phyloP scores from a whole-genome alignment of 2,113 vertebrate species.

The Dipodomys stephensi region DNA sequence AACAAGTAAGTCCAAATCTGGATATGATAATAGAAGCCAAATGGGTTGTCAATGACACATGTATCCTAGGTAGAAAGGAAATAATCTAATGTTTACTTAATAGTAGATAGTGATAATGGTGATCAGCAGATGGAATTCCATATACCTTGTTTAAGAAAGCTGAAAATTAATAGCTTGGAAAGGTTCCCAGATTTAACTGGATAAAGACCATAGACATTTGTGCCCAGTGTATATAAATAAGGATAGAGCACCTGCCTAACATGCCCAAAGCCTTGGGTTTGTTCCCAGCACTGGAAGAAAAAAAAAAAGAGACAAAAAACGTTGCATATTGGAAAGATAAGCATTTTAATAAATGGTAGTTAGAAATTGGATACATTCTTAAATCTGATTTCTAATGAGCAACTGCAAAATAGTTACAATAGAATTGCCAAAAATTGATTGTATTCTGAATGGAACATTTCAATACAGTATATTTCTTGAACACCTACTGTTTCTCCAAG shows the following conservation, averaged over 20 bases:
- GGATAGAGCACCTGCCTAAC: neutral
- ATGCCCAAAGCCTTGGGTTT: neutral
- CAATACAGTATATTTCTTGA: constrained; percentile 50
- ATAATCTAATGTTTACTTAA: neutral
- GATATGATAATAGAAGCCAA: neutral
- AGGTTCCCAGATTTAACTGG: constrained; percentile 18
- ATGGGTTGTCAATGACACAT: neutral
- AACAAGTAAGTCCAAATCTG: neutral
- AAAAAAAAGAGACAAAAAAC: neutral
- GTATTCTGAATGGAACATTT: neutral
- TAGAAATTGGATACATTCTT: constrained; percentile 15
- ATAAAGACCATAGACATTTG: constrained; percentile 14
- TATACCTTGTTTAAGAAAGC: constrained; percentile 8
- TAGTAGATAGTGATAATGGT: constrained; percentile 11
- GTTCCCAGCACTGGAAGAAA: neutral
- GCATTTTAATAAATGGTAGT: constrained; percentile 33
- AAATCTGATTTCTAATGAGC: constrained; percentile 22
- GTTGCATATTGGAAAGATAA: constrained; percentile 34
- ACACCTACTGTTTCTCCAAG: neutral
- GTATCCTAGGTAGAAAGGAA: neutral
- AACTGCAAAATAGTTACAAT: neutral
- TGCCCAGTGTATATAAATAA: neutral
- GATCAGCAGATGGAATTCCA: neutral
- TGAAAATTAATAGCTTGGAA: constrained; percentile 20
- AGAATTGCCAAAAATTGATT: constrained; percentile 26